Evolutionary conservation across 2,797 vertebrate species (phyloP).

Genomic region (Telmatherina bonti): DNA sequence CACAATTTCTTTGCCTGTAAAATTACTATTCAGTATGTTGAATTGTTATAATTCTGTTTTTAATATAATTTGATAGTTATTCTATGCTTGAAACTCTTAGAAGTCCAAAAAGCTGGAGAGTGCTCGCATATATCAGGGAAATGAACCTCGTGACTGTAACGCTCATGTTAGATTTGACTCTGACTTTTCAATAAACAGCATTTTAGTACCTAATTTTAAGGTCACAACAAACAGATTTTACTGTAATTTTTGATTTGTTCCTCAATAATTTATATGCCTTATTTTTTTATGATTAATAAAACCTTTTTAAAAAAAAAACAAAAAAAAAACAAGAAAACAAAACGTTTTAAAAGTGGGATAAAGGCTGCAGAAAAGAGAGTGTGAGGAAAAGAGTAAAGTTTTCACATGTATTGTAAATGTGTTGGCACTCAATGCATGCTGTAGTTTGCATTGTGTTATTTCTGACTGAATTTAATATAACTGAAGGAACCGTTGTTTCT

Average conservation of each 20-base stretch:
- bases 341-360: not conserved
- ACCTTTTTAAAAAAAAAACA: not conserved
- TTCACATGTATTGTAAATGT: not conserved
- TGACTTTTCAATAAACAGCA: slow-evolving; percentile 4
- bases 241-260: not conserved
- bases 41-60: not conserved
- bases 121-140: slow-evolving; percentile 16
- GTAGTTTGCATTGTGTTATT: not conserved
- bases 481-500: not conserved
- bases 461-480: not conserved
- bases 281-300: not conserved
- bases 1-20: not conserved
- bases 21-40: slow-evolving; percentile 6
- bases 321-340: not conserved
- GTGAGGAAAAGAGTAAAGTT: not conserved
- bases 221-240: slow-evolving; percentile 3
- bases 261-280: not conserved
- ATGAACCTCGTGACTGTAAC: not conserved
- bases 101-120: not conserved
- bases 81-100: not conserved
- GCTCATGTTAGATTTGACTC: not conserved
- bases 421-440: not conserved
- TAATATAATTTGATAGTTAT: not conserved
- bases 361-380: not conserved
- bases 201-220: slow-evolving; percentile 9